phyloP scores from a whole-genome alignment of 2,113 vertebrate species.

The Hydrolagus affinis region DNA sequence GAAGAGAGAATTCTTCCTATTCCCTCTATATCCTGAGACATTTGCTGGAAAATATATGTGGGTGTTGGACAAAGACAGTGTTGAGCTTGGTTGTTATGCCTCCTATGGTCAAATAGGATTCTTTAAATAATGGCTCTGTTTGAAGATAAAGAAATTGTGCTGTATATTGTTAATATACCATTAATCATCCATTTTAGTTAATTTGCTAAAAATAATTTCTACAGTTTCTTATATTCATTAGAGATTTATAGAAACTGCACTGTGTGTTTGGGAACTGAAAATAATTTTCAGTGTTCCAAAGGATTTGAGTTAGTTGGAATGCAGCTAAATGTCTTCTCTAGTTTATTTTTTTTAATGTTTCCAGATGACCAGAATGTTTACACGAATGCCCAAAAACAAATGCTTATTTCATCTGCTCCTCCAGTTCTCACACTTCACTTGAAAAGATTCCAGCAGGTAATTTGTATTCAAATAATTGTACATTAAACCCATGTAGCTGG shows the following conservation, averaged over 20 bases:
- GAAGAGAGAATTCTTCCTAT: too few species aligned
- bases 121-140: too few species aligned
- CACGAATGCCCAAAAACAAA: slow-evolving; percentile 89
- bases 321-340: background rate
- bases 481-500: too few species aligned
- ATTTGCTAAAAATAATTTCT: too few species aligned
- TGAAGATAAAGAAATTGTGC: background rate
- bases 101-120: too few species aligned
- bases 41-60: too few species aligned
- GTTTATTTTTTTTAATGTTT: slow-evolving; percentile 30
- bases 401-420: slow-evolving; percentile 82
- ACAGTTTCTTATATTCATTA: background rate
- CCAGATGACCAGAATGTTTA: slow-evolving; percentile 73
- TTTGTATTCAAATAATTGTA: background rate
- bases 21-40: too few species aligned
- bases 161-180: background rate
- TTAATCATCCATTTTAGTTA: too few species aligned
- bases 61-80: too few species aligned
- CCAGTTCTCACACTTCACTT: slow-evolving; percentile 87
- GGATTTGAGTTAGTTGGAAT: background rate
- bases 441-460: slow-evolving; percentile 92
- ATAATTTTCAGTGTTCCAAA: background rate
- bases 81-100: too few species aligned
- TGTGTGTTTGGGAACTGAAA: background rate
- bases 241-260: background rate